Evolutionary conservation across 2,797 vertebrate species (phyloP), one percentile per base, ranked within the genome.

Genomic region (Epinephelus malabaricus): DNA sequence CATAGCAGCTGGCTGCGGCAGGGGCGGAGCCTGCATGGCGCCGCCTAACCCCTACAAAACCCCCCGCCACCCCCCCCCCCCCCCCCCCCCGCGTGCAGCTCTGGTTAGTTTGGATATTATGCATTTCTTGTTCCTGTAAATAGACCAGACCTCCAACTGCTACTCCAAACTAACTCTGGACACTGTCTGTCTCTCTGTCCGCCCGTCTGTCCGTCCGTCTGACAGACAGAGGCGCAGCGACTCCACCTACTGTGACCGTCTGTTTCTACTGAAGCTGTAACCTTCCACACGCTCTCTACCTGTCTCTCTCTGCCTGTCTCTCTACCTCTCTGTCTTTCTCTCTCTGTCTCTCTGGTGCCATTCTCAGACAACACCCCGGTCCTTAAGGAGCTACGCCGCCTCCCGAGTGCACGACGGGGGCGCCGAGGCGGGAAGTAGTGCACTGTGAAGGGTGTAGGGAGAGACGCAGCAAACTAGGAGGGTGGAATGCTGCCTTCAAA

Each of bases 301-400:
- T 73, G 12, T 68, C 54, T 53, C 65, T 73, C 74, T 68, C 65
- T 67, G 14, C 13, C 80, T 46, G 7, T 78, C 50, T 85, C 34
- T 77, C 56, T 80, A 68, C 76, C 53, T 76, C 18, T 76, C 47
- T 79, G 11, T 61, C 21, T 73, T 50, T 38, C 43, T 69, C 76
- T 84, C 81, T 88, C 73, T 70, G 47, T 86, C 47, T 88, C 86
- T 92, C 91, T 87, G 90, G 91, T 93, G 92, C 91, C 92, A 92
- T 92, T 89, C 86, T 90, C 89, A 89, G 89, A 93, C 88, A 84
- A 91, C 91, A 92, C 90, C 92, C 91, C 76, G 53, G 89, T 88
- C 92, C 90, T 92, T 92, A 93, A 91, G 86, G 81, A 86, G 84
- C 82, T 55, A 27, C 6, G 30, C 61, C 62, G 75, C 84, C 80